A percentile compares a stretch with the other conserved stretches of the same genome.
phyloP scores from a whole-genome alignment of 2,888 invertebrate species.

The Hypercompe scribonia region DNA sequence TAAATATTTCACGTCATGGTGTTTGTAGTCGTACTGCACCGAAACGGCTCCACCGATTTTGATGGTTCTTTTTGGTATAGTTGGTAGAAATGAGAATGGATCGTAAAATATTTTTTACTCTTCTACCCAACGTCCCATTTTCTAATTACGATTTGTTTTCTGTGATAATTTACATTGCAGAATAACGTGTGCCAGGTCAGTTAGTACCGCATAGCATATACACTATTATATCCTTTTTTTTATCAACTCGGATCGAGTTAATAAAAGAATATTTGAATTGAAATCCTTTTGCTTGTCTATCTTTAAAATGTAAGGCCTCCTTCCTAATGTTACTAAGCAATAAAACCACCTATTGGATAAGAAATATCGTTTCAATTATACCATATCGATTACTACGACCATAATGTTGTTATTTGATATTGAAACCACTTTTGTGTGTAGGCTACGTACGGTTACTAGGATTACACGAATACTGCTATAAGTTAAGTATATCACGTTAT shows the following conservation, averaged over 20 bases:
- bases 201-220: no score
- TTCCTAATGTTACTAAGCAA: neutral
- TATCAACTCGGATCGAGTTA: neutral
- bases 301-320: neutral
- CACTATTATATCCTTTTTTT: neutral
- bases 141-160: no score
- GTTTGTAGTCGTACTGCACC: no score
- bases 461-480: neutral
- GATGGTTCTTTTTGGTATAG: no score
- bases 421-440: conserved; percentile 46
- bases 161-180: no score
- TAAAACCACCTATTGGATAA: neutral
- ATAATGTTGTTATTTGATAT: conserved; percentile 56
- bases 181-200: no score
- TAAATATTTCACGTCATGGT: no score
- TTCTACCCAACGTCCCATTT: no score
- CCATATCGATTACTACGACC: conserved; percentile 53
- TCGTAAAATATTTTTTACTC: no score
- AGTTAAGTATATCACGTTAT: conserved; percentile 1
- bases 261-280: neutral
- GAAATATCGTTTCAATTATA: conserved; percentile 10
- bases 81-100: no score
- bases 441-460: neutral
- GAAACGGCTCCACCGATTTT: no score
- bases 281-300: neutral